Base-by-base conservation (phyloP, 2,113 vertebrate species). In the Anarhynchus alexandrinus region DNA sequence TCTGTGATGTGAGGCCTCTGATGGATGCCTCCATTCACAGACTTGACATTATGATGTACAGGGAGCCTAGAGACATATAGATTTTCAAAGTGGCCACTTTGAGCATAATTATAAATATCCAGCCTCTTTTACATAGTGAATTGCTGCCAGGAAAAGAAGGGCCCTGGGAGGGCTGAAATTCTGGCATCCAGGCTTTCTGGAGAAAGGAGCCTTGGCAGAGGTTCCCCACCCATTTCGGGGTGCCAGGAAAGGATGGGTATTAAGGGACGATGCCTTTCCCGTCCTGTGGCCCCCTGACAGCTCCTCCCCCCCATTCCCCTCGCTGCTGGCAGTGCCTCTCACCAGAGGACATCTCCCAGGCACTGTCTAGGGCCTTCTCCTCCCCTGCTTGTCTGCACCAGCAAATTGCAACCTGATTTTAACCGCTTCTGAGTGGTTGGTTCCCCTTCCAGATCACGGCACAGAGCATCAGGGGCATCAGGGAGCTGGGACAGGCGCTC, bases 21-120 rank as follows among this genome's bases (percentile, higher is more conserved):
- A 99, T 98, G 98, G 98, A 99, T 99, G 98, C 97, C 97, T 98
- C 96, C 91, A 82, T 97, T 98, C 96, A 95, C 88, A 92, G 96
- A 90, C 95, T 96, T 98, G 98, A 98, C 98, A 98, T 96, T 76
- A 97, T 98, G 98, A 99, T 98, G 95, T 98, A 99, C 98, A 94
- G 96, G 97, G 97, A 96, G 98, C 98, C 98, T 98, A 96, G 82
- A 98, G 98, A 98, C 98, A 98, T 98, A 98, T 97, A 96, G 97
- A 98, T 98, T 98, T 98, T 98, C 97, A 97, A 97, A 98, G 97
- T 97, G 98, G 97, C 98, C 97, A 97, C 97, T 98, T 97, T 96
- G 97, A 97, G 96, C 97, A 97, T 97, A 98, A 98, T 98, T 98
- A 97, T 95, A 97, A 97, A 98, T 97, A 97, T 94, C 95, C 96